These are phyloP conservation scores for Daboia siamensis DNA, from an alignment of 2,113 vertebrate species.

Conservation along the genomic window DNA sequence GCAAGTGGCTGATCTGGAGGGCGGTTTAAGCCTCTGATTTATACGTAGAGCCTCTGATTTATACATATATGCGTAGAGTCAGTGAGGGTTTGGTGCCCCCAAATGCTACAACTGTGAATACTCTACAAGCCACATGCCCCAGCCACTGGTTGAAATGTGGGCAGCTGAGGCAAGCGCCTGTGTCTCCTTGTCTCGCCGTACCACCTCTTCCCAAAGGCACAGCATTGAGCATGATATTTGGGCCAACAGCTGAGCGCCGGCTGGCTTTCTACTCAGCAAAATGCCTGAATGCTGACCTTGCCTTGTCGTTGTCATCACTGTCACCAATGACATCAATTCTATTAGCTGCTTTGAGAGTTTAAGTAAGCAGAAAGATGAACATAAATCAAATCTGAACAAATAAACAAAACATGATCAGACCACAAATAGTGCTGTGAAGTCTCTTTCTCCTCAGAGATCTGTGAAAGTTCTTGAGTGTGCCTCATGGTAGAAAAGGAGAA, in stretches of 20 bases:
- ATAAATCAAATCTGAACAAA: background rate
- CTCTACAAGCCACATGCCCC: background rate
- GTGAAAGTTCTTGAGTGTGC: background rate
- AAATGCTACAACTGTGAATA: background rate
- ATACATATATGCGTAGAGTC: background rate
- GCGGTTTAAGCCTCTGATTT: background rate
- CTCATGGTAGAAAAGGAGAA: background rate
- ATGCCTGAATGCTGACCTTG: background rate
- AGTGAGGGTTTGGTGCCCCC: background rate
- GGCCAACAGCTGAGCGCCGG: background rate
- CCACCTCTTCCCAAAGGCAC: background rate
- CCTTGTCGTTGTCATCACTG: background rate
- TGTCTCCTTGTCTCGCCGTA: background rate
- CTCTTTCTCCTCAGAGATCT: background rate
- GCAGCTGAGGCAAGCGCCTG: background rate
- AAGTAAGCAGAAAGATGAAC: background rate
- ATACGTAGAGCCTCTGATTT: no score
- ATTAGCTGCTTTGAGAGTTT: background rate
- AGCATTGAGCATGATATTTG: background rate
- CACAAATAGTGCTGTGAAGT: background rate
- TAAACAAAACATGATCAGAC: background rate
- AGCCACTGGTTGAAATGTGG: background rate
- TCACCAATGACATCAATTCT: background rate
- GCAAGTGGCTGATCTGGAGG: background rate
- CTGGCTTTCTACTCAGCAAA: background rate